These are phyloP conservation scores for Syrmaticus mikado DNA, from an alignment of 2,113 vertebrate genomes.

Conservation along the genomic window DNA sequence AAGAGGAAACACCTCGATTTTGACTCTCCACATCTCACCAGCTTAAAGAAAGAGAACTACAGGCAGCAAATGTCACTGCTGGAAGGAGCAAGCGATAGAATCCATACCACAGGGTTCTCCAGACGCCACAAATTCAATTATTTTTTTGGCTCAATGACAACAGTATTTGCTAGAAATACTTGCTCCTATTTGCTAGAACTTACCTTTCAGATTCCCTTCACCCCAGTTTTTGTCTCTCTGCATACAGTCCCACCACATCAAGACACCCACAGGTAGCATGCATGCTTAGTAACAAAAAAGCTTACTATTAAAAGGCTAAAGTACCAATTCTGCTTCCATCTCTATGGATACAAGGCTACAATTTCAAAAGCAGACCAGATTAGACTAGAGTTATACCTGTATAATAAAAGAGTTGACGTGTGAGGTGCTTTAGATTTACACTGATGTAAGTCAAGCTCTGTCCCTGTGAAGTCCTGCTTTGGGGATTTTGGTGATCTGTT, in stretches of 20 bases:
- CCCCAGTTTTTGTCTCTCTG: background rate
- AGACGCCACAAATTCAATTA: background rate
- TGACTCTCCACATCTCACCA: background rate
- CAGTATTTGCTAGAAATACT: background rate
- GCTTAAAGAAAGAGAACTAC: background rate
- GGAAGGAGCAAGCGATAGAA: background rate
- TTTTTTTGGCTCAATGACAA: background rate
- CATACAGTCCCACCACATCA: background rate
- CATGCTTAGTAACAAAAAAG: background rate
- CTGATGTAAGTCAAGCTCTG: background rate
- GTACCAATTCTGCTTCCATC: background rate
- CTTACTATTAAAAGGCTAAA: conserved; percentile 17
- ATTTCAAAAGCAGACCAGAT: conserved; percentile 2
- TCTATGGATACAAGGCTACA: background rate
- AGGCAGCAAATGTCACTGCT: background rate
- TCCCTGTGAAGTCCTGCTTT: background rate
- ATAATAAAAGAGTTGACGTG: background rate
- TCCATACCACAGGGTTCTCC: background rate
- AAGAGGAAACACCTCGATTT: background rate
- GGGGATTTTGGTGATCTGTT: conserved; percentile 20
- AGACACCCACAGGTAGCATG: background rate
- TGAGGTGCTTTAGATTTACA: conserved; percentile 10
- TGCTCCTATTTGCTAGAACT: background rate
- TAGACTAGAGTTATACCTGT: background rate
- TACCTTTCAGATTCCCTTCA: background rate